Evolutionary conservation across 2,113 vertebrate species (phyloP), one percentile per base, ranked within the genome.

Genomic region (Furnarius figulus): DNA sequence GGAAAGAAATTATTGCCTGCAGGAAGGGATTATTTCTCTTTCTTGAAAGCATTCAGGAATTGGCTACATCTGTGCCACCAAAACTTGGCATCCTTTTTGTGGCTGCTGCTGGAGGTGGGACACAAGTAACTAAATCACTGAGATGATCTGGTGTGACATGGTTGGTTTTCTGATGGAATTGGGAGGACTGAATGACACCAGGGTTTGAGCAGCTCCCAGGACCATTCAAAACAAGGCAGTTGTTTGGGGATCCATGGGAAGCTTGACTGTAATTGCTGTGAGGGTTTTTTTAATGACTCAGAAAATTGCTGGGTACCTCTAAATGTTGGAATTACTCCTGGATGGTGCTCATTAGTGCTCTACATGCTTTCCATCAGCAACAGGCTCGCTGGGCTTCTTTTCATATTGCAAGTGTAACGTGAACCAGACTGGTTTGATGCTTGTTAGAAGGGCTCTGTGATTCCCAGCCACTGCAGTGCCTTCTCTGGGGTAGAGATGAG

Each of bases 251-350:
- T 74, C 73, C n/a, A 1, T 62, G 84, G 56, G 50, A 21, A 87
- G 71, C 85, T 65, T 74, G 89, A 5, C 89, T 87, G 5, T 85
- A 85, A 97, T 94, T 88, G 90, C 49, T 79, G 35, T 67, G 93
- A 93, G 87, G 87, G 50, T 86, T 89, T 47, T 81, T 89, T 72
- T 94, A 96, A 96, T 80, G 89, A 83, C 71, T 87, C 75, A 80
- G 91, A 96, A 97, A 94, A 96, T 94, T 94, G 87, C 82, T 91
- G 68, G 67, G 86, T 95, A 58, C 91, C 77, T 96, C 94, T 91
- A 33, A 73, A 62, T 14, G 63, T 25, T 95, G 90, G 85, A 91
- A 96, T 94, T 30, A 37, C 87, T 93, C 93, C 58, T 87, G 91
- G 89, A 88, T 96, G 90, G 91, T 77, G 94, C 91, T 96, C 90